phyloP scores from a whole-genome alignment of 2,888 invertebrate genomes.

The Crossocerus cetratus region DNA sequence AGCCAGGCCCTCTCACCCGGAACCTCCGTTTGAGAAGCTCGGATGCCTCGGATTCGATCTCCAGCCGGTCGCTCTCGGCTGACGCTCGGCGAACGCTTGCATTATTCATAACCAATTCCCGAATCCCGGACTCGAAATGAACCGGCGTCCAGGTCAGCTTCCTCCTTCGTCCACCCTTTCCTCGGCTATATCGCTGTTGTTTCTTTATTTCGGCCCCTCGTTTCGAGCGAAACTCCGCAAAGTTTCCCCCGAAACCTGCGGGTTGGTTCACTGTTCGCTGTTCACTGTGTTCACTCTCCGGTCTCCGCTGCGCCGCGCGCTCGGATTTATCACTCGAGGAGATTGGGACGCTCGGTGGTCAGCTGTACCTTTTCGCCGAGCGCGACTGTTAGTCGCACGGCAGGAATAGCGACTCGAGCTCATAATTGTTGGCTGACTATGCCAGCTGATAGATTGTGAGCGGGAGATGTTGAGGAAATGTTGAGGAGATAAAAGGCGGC shows the following conservation, averaged over 20 bases:
- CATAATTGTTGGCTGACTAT: not conserved
- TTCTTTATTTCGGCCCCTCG: constrained; percentile 48
- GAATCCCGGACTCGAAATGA: constrained; percentile 72
- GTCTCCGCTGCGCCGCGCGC: not conserved
- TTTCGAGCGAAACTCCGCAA: constrained; percentile 13
- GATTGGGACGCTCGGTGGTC: not conserved
- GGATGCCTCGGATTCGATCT: constrained; percentile 67
- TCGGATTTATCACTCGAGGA: not conserved
- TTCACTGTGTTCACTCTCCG: too few relatives aligned
- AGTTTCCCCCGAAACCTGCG: constrained; percentile 23
- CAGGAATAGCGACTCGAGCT: too few relatives aligned
- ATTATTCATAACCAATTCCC: constrained; percentile 76
- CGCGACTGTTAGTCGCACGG: too few relatives aligned
- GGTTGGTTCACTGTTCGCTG: too few relatives aligned
- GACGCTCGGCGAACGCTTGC: constrained; percentile 62
- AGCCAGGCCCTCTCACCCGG: constrained; percentile 60
- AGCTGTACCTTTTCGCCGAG: not conserved
- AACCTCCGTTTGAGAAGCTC: constrained; percentile 63
- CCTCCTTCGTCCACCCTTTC: constrained; percentile 29
- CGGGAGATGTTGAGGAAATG: not conserved
- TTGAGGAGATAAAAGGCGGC: not conserved
- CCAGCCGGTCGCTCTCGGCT: constrained; percentile 54
- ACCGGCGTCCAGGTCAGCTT: constrained; percentile 62
- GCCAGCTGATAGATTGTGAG: not conserved
- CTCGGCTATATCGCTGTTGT: constrained; percentile 22